phyloP scores from a whole-genome alignment of 2,113 vertebrate genomes.

The Megaptera novaeangliae region DNA sequence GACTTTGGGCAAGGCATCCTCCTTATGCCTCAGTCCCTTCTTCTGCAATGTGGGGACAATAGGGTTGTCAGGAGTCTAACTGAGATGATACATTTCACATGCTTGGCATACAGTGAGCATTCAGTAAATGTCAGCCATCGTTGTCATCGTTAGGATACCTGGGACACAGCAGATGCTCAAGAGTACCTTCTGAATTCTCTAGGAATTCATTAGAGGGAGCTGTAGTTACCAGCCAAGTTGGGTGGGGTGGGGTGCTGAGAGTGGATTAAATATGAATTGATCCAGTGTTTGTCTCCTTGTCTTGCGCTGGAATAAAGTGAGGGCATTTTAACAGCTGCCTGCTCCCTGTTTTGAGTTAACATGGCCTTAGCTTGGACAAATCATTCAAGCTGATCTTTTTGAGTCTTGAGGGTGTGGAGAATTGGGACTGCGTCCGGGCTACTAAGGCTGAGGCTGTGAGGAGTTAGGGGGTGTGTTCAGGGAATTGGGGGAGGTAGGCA shows the following conservation, averaged over 20 bases:
- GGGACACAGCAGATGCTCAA: not conserved
- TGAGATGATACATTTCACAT: not conserved
- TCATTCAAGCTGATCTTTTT: not conserved
- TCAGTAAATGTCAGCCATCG: not conserved
- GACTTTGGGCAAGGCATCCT: not conserved
- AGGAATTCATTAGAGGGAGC: not conserved
- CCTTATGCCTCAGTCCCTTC: not conserved
- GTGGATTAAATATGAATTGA: not conserved
- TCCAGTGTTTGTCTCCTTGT: not conserved
- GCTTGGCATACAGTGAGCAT: not conserved
- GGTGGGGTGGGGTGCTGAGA: not conserved
- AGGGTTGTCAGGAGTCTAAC: not conserved
- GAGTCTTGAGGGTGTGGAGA: not conserved
- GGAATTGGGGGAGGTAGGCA: not conserved
- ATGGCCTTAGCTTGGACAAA: not conserved
- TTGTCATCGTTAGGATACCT: not conserved
- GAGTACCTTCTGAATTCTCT: not conserved
- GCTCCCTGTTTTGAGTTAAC: not conserved
- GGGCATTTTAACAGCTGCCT: not conserved
- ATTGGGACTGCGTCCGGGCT: not conserved
- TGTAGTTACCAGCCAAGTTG: not conserved
- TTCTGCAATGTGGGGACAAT: not conserved
- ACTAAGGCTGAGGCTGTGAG: not conserved
- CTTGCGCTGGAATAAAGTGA: not conserved
- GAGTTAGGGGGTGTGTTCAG: not conserved